A percentile compares a stretch with the other conserved stretches of the same genome.
Evolutionary conservation across 2,888 invertebrate species (phyloP).

Genomic region (Platynereis dumerilii): DNA sequence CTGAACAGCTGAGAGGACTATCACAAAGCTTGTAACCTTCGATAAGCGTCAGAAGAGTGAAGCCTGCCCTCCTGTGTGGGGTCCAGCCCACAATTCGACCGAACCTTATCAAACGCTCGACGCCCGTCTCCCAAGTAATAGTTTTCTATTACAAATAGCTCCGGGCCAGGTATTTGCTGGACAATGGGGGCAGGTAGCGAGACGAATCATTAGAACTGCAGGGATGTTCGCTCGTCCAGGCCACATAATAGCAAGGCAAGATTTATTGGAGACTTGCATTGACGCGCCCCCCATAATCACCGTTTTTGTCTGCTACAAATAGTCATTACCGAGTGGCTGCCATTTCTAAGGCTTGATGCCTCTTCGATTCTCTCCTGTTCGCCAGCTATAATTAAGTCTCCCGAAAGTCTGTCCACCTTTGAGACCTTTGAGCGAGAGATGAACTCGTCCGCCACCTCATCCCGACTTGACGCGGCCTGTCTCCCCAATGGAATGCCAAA

Average conservation of each 20-base stretch:
- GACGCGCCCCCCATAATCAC: background rate
- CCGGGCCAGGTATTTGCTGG: background rate
- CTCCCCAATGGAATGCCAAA: too few relatives aligned
- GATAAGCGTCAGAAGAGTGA: constrained; percentile 7
- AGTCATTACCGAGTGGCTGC: background rate
- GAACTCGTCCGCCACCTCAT: too few relatives aligned
- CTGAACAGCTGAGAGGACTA: too few relatives aligned
- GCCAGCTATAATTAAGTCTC: too few relatives aligned
- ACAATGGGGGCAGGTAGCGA: constrained; percentile 5
- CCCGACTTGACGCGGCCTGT: too few relatives aligned
- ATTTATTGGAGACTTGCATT: constrained; percentile 8
- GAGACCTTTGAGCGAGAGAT: too few relatives aligned
- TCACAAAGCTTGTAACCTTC: constrained; percentile 6
- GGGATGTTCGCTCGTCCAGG: background rate
- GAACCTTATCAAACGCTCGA: too few relatives aligned
- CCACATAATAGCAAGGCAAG: constrained; percentile 7
- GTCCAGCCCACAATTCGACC: constrained; percentile 4
- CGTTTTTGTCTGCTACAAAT: background rate
- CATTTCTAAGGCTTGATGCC: too few relatives aligned
- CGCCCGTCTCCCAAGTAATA: constrained; percentile 5
- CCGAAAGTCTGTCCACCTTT: too few relatives aligned
- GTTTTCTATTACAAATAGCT: constrained; percentile 7
- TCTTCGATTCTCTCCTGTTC: too few relatives aligned
- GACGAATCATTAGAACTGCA: constrained; percentile 8
- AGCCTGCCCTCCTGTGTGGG: constrained; percentile 6